Evolutionary conservation across 2,888 invertebrate species (phyloP).

Genomic region (Halictus quadricinctus): DNA sequence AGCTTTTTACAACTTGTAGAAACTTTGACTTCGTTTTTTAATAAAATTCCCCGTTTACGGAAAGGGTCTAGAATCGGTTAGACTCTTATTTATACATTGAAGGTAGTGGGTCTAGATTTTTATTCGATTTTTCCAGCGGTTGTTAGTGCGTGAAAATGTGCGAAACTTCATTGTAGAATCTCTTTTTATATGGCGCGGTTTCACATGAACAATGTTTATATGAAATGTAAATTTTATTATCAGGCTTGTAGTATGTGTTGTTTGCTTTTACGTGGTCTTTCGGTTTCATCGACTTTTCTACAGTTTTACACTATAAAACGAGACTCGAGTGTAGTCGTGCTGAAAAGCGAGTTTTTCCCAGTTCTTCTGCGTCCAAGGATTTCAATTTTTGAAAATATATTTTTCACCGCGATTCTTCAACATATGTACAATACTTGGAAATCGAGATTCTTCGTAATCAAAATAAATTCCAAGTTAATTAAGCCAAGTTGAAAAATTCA

Average conservation of each 20-base stretch:
- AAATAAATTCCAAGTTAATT: no score
- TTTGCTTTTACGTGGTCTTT: background rate
- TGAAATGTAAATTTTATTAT: background rate
- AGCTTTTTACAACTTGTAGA: background rate
- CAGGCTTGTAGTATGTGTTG: background rate
- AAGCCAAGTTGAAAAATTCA: no score
- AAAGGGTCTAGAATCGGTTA: background rate
- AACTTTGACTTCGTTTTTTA: background rate
- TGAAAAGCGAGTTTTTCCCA: background rate
- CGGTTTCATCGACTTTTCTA: background rate
- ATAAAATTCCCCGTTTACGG: background rate
- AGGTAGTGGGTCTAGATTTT: background rate
- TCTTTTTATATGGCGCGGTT: background rate
- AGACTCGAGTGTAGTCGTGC: no score
- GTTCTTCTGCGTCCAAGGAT: background rate
- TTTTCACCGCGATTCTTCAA: background rate
- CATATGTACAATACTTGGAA: no score
- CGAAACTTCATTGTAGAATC: background rate
- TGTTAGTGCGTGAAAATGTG: no score
- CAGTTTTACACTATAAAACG: background rate
- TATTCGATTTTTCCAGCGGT: background rate
- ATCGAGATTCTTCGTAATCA: no score
- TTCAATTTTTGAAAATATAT: background rate
- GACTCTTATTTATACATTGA: background rate
- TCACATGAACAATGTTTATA: background rate